A percentile compares a stretch with the other conserved stretches of the same genome.
These are phyloP conservation scores for Menidia menidia DNA, from an alignment of 2,797 vertebrate species.

Conservation along the genomic window DNA sequence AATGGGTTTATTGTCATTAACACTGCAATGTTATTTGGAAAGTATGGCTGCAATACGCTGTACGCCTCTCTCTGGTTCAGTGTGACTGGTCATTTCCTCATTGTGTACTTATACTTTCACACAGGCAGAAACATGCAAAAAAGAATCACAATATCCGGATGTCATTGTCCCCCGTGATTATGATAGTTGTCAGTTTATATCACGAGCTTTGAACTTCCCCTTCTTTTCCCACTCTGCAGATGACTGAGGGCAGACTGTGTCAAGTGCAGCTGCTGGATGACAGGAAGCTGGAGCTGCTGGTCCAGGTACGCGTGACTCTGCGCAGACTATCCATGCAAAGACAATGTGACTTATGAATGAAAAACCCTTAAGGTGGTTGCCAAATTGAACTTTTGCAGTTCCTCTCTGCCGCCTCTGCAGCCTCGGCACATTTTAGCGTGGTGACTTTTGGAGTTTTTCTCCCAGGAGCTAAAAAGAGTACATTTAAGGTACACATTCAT, in stretches of 20 bases:
- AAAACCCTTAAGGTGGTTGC: background rate
- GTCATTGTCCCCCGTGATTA: slow-evolving; percentile 19
- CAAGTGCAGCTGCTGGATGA: slow-evolving; percentile 97
- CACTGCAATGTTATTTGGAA: slow-evolving; percentile 14
- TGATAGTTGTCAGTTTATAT: slow-evolving; percentile 21
- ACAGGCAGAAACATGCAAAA: slow-evolving; percentile 2
- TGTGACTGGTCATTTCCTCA: background rate
- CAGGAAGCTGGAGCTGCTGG: slow-evolving; percentile 97
- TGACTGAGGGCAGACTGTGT: slow-evolving; percentile 96
- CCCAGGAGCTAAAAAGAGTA: background rate
- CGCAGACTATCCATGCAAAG: background rate
- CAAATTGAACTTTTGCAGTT: too few species aligned
- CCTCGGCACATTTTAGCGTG: too few species aligned
- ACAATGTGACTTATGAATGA: background rate
- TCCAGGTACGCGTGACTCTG: slow-evolving; percentile 89
- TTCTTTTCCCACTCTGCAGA: slow-evolving; percentile 79
- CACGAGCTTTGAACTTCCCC: slow-evolving; percentile 37
- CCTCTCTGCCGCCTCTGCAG: too few species aligned
- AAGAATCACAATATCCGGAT: background rate
- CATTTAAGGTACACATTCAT: background rate
- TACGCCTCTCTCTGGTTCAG: background rate
- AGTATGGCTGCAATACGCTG: slow-evolving; percentile 18
- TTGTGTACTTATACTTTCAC: background rate
- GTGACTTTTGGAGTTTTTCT: too few species aligned
- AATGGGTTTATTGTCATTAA: slow-evolving; percentile 66